Conservation (phyloP, 2,113 vertebrate genomes). For the Hydrolagus affinis region DNA sequence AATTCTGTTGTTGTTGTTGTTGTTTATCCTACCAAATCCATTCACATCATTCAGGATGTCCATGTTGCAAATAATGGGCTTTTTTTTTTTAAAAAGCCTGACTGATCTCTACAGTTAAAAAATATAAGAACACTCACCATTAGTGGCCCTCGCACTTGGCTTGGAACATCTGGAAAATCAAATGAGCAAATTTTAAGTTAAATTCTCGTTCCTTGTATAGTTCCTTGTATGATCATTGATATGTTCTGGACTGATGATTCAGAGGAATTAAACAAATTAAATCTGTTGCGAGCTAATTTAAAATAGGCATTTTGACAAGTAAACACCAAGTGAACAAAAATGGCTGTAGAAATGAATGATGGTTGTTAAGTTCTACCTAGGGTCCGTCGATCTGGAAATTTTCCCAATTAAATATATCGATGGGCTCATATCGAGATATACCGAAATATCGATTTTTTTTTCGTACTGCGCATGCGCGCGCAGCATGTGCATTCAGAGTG, state of each 20-base stretch:
- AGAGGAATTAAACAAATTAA: background rate
- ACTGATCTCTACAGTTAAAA: background rate
- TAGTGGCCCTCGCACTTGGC: slow-evolving; percentile 60
- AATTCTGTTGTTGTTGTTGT: too few species aligned
- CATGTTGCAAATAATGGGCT: background rate
- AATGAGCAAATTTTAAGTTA: slow-evolving; percentile 33
- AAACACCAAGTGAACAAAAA: background rate
- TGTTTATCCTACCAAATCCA: background rate
- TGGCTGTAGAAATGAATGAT: background rate
- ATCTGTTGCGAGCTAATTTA: background rate
- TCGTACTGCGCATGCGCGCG: too few species aligned
- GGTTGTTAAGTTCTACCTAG: background rate
- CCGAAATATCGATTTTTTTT: too few species aligned
- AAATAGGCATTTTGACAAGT: background rate
- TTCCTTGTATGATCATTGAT: background rate
- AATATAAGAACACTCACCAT: slow-evolving; percentile 56
- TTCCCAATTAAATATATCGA: too few species aligned
- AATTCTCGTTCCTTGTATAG: background rate
- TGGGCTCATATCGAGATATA: too few species aligned
- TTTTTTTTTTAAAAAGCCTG: background rate
- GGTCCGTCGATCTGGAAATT: too few species aligned
- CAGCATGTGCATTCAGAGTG: too few species aligned
- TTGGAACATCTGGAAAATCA: slow-evolving; percentile 64
- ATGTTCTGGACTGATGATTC: background rate
- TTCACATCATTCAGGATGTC: background rate